Conservation (phyloP, 2,888 invertebrate species). For the Eilema sororculum region DNA sequence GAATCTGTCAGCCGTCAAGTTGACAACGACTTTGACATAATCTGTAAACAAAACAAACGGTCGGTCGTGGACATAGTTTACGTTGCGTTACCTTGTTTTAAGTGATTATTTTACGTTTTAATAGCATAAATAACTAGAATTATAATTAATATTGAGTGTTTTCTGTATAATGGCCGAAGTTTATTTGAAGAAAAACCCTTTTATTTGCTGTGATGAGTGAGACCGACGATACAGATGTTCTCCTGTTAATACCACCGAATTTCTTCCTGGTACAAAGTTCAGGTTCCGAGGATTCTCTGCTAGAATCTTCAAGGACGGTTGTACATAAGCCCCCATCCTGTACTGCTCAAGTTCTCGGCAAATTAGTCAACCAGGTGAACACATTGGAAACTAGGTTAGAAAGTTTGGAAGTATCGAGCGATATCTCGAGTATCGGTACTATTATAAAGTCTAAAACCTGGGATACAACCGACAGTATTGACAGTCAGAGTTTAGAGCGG, state of each 20-base stretch:
- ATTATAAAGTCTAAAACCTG: slow-evolving; percentile 58
- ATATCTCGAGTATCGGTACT: slow-evolving; percentile 64
- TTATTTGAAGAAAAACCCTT: slow-evolving; percentile 40
- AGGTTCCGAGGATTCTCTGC: slow-evolving; percentile 84
- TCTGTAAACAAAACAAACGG: slow-evolving; percentile 25
- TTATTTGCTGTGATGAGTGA: slow-evolving; percentile 81
- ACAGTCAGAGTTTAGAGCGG: slow-evolving; percentile 69
- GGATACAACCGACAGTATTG: slow-evolving; percentile 72
- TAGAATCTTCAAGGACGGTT: slow-evolving; percentile 80
- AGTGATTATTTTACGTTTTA: slow-evolving; percentile 2
- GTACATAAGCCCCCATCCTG: slow-evolving; percentile 79
- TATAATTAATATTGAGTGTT: slow-evolving; percentile 1
- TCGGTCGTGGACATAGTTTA: slow-evolving; percentile 4
- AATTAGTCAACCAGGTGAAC: slow-evolving; percentile 88
- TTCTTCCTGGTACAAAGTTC: slow-evolving; percentile 89
- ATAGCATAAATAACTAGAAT: background rate
- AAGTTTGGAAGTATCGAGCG: slow-evolving; percentile 74
- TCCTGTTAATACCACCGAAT: slow-evolving; percentile 93
- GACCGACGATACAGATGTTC: slow-evolving; percentile 93
- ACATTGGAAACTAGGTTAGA: slow-evolving; percentile 87
- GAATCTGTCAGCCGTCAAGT: background rate
- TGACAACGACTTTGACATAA: slow-evolving; percentile 18
- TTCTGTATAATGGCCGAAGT: slow-evolving; percentile 68
- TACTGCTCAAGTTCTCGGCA: slow-evolving; percentile 81
- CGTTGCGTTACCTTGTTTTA: slow-evolving; percentile 4